phyloP scores from a whole-genome alignment of 23 tunicate genomes.

The Phallusia fumigata region DNA sequence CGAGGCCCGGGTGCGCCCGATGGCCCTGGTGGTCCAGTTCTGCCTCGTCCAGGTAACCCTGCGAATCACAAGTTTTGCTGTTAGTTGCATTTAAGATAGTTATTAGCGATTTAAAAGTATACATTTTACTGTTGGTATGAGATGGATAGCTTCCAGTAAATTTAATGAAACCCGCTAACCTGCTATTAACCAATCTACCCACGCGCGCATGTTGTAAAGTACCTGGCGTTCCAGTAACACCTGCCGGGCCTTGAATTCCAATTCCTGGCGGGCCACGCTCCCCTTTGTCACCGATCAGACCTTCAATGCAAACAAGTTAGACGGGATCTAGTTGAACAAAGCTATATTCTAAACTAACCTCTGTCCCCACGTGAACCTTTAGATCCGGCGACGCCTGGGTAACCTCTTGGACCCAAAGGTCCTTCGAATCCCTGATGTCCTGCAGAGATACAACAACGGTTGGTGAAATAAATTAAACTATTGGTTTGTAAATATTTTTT shows the following conservation, averaged over 20 bases:
- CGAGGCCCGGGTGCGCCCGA: conserved; percentile 25
- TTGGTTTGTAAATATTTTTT: not conserved
- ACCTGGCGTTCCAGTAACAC: conserved; percentile 63
- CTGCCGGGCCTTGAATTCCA: conserved; percentile 46
- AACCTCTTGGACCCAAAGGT: conserved; percentile 50
- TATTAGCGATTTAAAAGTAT: not conserved
- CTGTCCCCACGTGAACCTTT: conserved; percentile 58
- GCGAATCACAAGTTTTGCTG: too few species aligned
- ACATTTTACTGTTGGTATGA: not conserved
- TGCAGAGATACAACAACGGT: not conserved
- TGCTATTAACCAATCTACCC: too few species aligned
- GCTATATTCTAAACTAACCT: conserved; percentile 16
- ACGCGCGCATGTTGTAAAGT: too few species aligned
- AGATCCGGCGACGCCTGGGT: conserved; percentile 42
- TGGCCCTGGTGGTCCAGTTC: conserved; percentile 38
- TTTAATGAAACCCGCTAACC: too few species aligned
- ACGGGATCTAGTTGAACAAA: not conserved
- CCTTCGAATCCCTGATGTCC: conserved; percentile 83
- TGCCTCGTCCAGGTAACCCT: conserved; percentile 34
- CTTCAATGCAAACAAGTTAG: too few species aligned
- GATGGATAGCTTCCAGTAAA: not conserved
- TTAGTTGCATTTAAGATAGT: too few species aligned
- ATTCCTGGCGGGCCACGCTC: conserved; percentile 55
- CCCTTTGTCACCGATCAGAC: conserved; percentile 52
- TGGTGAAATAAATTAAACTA: not conserved